Percentiles rank a stretch among this genome's conserved stretches.
Evolutionary conservation across 2,797 vertebrate genomes (phyloP).

Genomic region (Rhyacichthys aspro): DNA sequence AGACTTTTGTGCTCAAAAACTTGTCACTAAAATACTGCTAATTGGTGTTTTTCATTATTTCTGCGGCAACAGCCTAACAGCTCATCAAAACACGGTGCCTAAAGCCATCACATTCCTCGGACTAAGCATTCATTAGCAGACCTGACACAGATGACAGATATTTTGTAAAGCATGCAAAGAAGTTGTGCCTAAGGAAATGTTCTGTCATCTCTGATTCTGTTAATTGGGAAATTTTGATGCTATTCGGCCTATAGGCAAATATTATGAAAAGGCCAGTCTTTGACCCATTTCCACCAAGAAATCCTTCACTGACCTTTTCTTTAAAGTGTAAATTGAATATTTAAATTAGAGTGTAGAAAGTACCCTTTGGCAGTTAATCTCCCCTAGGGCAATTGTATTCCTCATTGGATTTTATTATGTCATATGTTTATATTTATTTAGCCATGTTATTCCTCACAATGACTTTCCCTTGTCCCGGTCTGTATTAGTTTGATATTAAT

Average conservation of each 20-base stretch:
- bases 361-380: conserved; percentile 4
- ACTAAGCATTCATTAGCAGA: conserved; percentile 56
- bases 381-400: background rate
- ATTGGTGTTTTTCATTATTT: conserved; percentile 55
- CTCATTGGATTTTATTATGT: conserved; percentile 1
- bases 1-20: conserved; percentile 36
- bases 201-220: conserved; percentile 49
- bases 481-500: too few relatives aligned
- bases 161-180: conserved; percentile 34
- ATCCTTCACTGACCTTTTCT: conserved; percentile 11
- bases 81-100: conserved; percentile 54
- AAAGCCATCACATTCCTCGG: conserved; percentile 37
- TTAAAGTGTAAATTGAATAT: background rate
- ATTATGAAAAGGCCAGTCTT: conserved; percentile 34
- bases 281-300: conserved; percentile 36
- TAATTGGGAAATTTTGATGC: conserved; percentile 47
- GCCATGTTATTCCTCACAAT: too few relatives aligned
- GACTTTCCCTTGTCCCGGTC: too few relatives aligned
- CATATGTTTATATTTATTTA: background rate
- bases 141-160: conserved; percentile 44
- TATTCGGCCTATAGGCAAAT: conserved; percentile 29
- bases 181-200: conserved; percentile 37
- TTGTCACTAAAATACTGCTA: conserved; percentile 47
- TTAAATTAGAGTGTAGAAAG: background rate
- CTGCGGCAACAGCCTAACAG: conserved; percentile 30